Conservation (phyloP, 1,140 invertebrate species). For the Diprion similis region DNA sequence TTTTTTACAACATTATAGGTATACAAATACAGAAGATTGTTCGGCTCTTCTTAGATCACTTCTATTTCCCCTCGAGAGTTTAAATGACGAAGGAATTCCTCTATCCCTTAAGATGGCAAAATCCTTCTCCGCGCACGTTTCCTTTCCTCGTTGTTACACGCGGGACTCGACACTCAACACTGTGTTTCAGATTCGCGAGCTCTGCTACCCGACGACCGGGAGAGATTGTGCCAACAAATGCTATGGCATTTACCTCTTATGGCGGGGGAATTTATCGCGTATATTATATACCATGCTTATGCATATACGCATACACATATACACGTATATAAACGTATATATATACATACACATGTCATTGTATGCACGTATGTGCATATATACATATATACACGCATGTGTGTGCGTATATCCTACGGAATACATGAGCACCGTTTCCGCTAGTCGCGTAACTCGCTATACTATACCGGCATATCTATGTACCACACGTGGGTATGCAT, state of each 20-base stretch:
- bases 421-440: neutral
- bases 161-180: conserved; percentile 40
- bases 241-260: conserved; percentile 45
- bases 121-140: too few species aligned
- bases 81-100: too few species aligned
- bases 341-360: neutral
- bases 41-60: too few species aligned
- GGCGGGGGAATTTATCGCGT: conserved; percentile 34
- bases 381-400: neutral
- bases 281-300: conserved; percentile 4
- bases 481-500: neutral
- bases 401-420: neutral
- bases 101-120: too few species aligned
- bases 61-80: too few species aligned
- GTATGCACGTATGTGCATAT: too few species aligned
- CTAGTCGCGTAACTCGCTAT: neutral
- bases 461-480: neutral
- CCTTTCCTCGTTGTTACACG: too few species aligned
- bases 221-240: conserved; percentile 42
- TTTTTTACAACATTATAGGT: too few species aligned
- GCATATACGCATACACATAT: neutral
- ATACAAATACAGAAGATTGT: too few species aligned
- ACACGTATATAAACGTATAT: neutral
- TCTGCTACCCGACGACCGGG: conserved; percentile 24
- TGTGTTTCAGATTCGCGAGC: conserved; percentile 41